These are phyloP conservation scores for Stichodactyla helianthus DNA, from an alignment of 64 coral and sea anemone genomes.

Conservation along the genomic window DNA sequence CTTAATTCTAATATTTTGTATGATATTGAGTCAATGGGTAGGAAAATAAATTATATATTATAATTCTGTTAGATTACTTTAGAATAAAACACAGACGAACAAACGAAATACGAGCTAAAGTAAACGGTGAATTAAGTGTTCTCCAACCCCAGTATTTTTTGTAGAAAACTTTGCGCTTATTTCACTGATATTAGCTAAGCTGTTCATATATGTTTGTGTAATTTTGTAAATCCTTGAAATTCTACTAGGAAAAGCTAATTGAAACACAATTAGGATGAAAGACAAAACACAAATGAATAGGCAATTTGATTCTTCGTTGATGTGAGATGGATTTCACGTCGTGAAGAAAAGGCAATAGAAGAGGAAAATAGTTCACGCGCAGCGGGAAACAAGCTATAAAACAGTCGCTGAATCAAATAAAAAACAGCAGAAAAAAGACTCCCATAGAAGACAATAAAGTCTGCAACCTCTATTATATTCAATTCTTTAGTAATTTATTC, in stretches of 20 bases:
- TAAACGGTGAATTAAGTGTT: not conserved
- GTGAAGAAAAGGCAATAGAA: not conserved
- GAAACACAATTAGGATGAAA: not conserved
- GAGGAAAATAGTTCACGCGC: not conserved
- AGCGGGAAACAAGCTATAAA: not conserved
- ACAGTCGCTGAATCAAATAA: not conserved
- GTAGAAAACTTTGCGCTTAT: not conserved
- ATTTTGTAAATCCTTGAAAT: not conserved
- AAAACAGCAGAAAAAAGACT: not conserved
- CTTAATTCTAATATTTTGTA: not conserved
- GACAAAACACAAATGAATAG: not conserved
- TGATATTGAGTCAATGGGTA: not conserved
- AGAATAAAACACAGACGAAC: not conserved
- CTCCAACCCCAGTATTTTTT: not conserved
- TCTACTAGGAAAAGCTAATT: not conserved
- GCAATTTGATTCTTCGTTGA: not conserved
- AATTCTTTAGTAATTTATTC: not conserved
- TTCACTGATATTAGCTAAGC: not conserved
- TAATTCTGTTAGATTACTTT: not conserved
- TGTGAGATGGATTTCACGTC: not conserved
- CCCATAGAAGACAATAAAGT: not conserved
- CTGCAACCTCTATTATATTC: not conserved
- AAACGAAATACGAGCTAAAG: not conserved
- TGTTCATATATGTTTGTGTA: not conserved
- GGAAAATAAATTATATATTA: not conserved